Conservation (phyloP, 2,888 invertebrate species). For the Alloscopus bannaensis region DNA sequence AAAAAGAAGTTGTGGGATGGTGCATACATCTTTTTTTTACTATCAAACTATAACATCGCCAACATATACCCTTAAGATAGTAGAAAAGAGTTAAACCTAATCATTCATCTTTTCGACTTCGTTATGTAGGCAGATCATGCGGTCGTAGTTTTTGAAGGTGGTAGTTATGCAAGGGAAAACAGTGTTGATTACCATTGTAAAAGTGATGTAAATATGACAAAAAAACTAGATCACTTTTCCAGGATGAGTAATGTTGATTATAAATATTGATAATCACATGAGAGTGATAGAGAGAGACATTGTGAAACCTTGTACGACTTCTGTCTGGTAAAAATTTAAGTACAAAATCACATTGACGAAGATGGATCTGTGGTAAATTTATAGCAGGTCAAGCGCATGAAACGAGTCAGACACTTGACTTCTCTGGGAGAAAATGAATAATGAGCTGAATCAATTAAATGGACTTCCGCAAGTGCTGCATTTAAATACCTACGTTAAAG, state of each 20-base stretch:
- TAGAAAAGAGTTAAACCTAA: slow-evolving; percentile 12
- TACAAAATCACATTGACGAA: too few relatives aligned
- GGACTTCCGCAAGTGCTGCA: slow-evolving; percentile 17
- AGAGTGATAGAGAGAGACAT: slow-evolving; percentile 34
- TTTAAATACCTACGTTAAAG: neutral
- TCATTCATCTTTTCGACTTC: slow-evolving; percentile 50
- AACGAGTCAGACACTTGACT: slow-evolving; percentile 22
- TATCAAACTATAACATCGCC: slow-evolving; percentile 58
- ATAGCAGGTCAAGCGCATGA: slow-evolving; percentile 1
- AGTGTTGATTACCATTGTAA: slow-evolving; percentile 49
- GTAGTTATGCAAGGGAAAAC: neutral
- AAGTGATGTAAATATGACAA: slow-evolving; percentile 56
- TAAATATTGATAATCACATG: slow-evolving; percentile 51
- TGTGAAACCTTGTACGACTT: slow-evolving; percentile 10
- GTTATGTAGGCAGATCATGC: slow-evolving; percentile 54
- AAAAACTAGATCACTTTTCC: slow-evolving; percentile 52
- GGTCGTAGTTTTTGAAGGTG: slow-evolving; percentile 1
- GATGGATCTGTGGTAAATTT: slow-evolving; percentile 5
- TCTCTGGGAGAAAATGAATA: slow-evolving; percentile 6
- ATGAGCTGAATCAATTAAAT: slow-evolving; percentile 32
- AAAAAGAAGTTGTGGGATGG: too few relatives aligned
- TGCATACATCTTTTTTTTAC: neutral
- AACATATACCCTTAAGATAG: slow-evolving; percentile 9
- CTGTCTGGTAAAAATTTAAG: too few relatives aligned
- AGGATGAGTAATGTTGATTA: slow-evolving; percentile 31